A percentile compares a stretch with the other conserved stretches of the same genome.
These are phyloP conservation scores for Epinephelus lanceolatus DNA, from an alignment of 2,113 vertebrate genomes.

Conservation along the genomic window DNA sequence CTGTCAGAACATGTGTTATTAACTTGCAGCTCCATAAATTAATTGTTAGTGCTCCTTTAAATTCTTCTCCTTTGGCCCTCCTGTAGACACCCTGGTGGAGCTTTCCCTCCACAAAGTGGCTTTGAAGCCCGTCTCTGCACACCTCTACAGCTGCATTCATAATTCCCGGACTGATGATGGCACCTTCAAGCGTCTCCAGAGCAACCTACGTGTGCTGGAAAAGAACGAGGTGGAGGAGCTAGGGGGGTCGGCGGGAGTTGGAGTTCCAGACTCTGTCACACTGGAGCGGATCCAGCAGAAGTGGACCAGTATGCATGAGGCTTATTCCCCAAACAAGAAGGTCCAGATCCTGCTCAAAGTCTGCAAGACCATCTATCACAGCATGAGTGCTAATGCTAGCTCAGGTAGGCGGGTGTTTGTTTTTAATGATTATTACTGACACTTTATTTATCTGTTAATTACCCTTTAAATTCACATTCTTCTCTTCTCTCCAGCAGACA, in stretches of 20 bases:
- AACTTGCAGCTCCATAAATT: not conserved
- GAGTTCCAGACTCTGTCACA: conserved; percentile 79
- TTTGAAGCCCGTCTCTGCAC: conserved; percentile 84
- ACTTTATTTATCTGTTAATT: not conserved
- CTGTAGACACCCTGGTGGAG: conserved; percentile 86
- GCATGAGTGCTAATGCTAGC: conserved; percentile 83
- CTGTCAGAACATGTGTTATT: not conserved
- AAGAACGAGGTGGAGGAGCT: conserved; percentile 71
- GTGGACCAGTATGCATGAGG: conserved; percentile 83
- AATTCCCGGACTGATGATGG: conserved; percentile 70
- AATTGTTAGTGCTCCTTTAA: not conserved
- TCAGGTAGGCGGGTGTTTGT: conserved; percentile 69
- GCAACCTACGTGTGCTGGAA: conserved; percentile 74
- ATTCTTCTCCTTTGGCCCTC: not conserved
- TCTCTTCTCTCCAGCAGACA: conserved; percentile 71
- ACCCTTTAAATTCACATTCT: not conserved
- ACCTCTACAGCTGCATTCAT: conserved; percentile 85
- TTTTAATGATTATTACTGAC: not conserved
- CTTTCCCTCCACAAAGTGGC: conserved; percentile 87
- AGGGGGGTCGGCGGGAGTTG: conserved; percentile 73
- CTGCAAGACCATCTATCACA: conserved; percentile 90
- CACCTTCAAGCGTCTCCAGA: conserved; percentile 73
- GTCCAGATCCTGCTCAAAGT: conserved; percentile 88
- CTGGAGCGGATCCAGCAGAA: conserved; percentile 86
- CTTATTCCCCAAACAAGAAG: conserved; percentile 90